Evolutionary conservation across 2,113 vertebrate species (phyloP).

Genomic region (Gymnobelideus leadbeateri): DNA sequence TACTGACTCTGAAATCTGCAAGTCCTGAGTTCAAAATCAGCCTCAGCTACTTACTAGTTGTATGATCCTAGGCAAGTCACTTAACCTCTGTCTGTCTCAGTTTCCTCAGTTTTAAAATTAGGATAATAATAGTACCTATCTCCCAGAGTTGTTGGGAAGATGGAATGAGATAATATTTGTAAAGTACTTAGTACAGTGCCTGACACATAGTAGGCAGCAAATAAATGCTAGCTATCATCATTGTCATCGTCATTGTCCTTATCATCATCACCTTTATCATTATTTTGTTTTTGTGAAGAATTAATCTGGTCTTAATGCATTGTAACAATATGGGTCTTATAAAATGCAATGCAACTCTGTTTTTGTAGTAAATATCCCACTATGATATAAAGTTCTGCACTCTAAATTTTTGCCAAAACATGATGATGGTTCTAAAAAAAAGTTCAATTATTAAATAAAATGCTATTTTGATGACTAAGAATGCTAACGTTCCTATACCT

Average conservation of each 20-base stretch:
- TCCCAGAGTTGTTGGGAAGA: not conserved
- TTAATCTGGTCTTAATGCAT: conserved; percentile 17
- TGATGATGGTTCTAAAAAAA: not conserved
- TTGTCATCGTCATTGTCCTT: not conserved
- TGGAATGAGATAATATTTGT: not conserved
- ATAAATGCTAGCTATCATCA: not conserved
- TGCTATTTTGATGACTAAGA: not conserved
- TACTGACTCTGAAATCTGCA: not conserved
- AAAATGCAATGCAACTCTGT: not conserved
- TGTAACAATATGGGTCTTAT: not conserved
- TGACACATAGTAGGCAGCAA: not conserved
- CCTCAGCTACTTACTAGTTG: not conserved
- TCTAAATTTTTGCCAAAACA: not conserved
- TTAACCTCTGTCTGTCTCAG: not conserved
- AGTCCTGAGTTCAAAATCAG: not conserved
- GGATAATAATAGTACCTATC: not conserved
- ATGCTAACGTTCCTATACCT: conserved; percentile 2
- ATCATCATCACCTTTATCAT: not conserved
- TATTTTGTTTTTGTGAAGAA: conserved; percentile 16
- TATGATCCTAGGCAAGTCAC: not conserved
- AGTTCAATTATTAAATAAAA: not conserved
- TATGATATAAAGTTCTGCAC: conserved; percentile 16
- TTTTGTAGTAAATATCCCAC: conserved; percentile 13
- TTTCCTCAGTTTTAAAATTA: not conserved
- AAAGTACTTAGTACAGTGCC: not conserved